Conservation (phyloP, 2,797 vertebrate species). For the Syngnathus acus region DNA sequence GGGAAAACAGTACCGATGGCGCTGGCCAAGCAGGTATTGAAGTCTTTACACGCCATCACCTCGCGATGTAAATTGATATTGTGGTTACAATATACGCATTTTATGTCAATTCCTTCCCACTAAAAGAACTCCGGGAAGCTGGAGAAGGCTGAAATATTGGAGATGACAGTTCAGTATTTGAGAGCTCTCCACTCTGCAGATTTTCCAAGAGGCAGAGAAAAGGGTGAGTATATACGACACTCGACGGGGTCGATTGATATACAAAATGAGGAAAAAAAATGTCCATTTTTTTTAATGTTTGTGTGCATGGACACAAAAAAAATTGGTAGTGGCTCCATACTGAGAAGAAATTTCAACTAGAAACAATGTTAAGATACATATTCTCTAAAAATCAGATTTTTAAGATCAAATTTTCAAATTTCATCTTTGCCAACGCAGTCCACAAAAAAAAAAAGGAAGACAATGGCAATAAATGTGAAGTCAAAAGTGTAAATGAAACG, state of each 20-base stretch:
- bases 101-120: background rate
- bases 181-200: constrained; percentile 90
- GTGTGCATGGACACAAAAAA: too few species aligned
- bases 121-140: constrained; percentile 90
- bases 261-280: background rate
- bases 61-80: background rate
- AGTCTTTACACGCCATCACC: too few species aligned
- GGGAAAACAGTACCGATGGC: constrained; percentile 94
- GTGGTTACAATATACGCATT: background rate
- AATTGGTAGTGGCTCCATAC: too few species aligned
- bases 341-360: too few species aligned
- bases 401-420: too few species aligned
- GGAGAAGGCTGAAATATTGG: constrained; percentile 96
- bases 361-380: too few species aligned
- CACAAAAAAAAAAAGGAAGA: background rate
- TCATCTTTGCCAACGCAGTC: too few species aligned
- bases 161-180: constrained; percentile 98
- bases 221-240: constrained; percentile 67
- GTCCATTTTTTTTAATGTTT: too few species aligned
- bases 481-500: background rate
- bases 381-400: too few species aligned
- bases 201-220: constrained; percentile 91
- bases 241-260: background rate
- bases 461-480: too few species aligned
- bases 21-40: constrained; percentile 85